Evolutionary conservation across 2,113 vertebrate species (phyloP).

Genomic region (Aptenodytes patagonicus): DNA sequence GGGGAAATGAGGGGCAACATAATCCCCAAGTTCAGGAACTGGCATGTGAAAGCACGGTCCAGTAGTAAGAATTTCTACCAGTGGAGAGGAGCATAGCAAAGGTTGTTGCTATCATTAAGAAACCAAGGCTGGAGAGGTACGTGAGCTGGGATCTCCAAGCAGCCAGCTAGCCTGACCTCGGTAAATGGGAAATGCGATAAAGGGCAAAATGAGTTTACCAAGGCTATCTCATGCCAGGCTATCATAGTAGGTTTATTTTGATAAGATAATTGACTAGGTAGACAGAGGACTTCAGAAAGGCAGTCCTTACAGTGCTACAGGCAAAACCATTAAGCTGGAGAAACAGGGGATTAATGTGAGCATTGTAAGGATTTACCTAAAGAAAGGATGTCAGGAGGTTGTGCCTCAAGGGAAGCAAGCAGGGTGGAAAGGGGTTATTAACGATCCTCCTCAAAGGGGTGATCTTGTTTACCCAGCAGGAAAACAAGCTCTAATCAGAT

Average conservation of each 20-base stretch:
- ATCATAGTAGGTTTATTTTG: not conserved
- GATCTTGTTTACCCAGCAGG: not conserved
- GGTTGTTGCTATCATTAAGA: not conserved
- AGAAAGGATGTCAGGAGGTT: not conserved
- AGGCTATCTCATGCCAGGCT: not conserved
- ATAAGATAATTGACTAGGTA: not conserved
- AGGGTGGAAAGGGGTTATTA: not conserved
- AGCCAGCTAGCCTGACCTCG: not conserved
- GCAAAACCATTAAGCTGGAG: constrained; percentile 18
- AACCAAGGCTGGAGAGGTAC: not conserved
- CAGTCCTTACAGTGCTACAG: not conserved
- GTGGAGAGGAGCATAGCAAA: not conserved
- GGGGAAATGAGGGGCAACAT: not conserved
- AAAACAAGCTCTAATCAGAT: constrained; percentile 27
- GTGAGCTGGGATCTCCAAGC: not conserved
- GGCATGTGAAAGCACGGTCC: not conserved
- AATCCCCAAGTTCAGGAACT: not conserved
- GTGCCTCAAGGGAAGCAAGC: not conserved
- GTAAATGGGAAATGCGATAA: constrained; percentile 8
- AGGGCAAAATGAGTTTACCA: constrained; percentile 10
- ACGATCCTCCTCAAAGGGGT: not conserved
- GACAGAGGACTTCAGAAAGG: not conserved
- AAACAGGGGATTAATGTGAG: not conserved
- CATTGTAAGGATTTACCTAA: not conserved
- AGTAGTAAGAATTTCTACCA: not conserved